Evolutionary conservation across 2,888 invertebrate species (phyloP).

Genomic region (Conus canariensis): DNA sequence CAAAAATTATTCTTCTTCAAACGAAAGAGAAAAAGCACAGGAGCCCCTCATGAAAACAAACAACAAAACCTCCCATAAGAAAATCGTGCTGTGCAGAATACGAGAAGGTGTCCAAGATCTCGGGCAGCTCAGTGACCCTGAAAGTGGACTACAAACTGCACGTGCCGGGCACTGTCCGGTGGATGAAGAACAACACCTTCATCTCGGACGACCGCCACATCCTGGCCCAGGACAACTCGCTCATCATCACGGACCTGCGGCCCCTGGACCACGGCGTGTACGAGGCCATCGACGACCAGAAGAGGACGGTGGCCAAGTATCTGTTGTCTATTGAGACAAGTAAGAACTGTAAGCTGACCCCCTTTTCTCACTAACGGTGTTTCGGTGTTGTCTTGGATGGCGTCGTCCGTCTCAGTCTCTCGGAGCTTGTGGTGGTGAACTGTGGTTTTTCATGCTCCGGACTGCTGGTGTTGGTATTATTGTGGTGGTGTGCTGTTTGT

Average conservation of each 20-base stretch:
- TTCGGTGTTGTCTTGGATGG: neutral
- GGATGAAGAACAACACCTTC: slow-evolving; percentile 53
- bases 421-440: neutral
- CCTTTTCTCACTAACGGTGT: neutral
- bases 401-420: neutral
- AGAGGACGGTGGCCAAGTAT: slow-evolving; percentile 55
- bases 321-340: slow-evolving; percentile 56
- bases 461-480: neutral
- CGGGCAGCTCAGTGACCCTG: slow-evolving; percentile 55
- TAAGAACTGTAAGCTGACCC: slow-evolving; percentile 44
- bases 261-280: slow-evolving; percentile 57
- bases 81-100: slow-evolving; percentile 37
- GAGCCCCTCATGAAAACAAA: too few species aligned
- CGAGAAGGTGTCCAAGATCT: slow-evolving; percentile 52
- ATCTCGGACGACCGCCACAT: slow-evolving; percentile 53
- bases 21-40: too few species aligned
- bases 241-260: slow-evolving; percentile 59
- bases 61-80: too few species aligned
- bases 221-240: slow-evolving; percentile 57
- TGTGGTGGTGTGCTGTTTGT: neutral
- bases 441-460: neutral
- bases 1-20: too few species aligned
- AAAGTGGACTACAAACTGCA: slow-evolving; percentile 56
- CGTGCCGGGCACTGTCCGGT: slow-evolving; percentile 53
- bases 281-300: slow-evolving; percentile 51